Base-by-base conservation (phyloP, 2,113 vertebrate species). In the Megalops atlanticus region DNA sequence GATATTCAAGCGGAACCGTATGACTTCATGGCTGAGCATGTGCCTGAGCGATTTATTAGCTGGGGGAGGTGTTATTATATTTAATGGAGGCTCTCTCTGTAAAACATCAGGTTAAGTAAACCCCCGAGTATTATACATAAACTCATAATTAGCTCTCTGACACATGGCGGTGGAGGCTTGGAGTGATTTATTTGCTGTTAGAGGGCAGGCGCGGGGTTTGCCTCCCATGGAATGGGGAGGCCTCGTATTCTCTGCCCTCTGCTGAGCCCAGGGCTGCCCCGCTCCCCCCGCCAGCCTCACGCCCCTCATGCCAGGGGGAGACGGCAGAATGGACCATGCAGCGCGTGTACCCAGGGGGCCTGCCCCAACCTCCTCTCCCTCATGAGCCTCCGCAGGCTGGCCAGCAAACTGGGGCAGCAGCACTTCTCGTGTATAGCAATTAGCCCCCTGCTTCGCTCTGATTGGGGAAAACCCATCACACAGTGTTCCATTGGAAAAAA, bases 31-130 rank as follows among this genome's bases (percentile, higher is more conserved):
- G 81, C 81, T 68, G 12, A 69, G 73, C 87, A 85, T 87, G 90
- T 87, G 83, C 82, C 71, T 27, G 54, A 69, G 82, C 86, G 76
- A 92, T 92, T 91, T 89, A 92, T 83, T 84, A 87, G 88, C 84
- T 77, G 73, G 84, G 78, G 86, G 89, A 78, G 87, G 81, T 89
- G 89, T 90, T 86, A 79, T 90, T 85, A 91, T 90, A 84, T 92
- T 91, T 90, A 90, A 86, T 92, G 81, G 84, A 89, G 81, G 87
- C 84, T 86, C 81, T 81, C 76, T 80, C 85, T 82, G 88, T 89
- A 89, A 92, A 92, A 90, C 85, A 86, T 84, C 78, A 84, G 83
- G 86, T 85, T 87, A 86, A 85, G 89, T 90, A 88, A 90, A 93
- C 78, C 43, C 58, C 72, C 68, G 75, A 84, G 82, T 76, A 83